Conservation (phyloP, 35 echinoderm and acorn worm genomes). For the Patiria miniata region DNA sequence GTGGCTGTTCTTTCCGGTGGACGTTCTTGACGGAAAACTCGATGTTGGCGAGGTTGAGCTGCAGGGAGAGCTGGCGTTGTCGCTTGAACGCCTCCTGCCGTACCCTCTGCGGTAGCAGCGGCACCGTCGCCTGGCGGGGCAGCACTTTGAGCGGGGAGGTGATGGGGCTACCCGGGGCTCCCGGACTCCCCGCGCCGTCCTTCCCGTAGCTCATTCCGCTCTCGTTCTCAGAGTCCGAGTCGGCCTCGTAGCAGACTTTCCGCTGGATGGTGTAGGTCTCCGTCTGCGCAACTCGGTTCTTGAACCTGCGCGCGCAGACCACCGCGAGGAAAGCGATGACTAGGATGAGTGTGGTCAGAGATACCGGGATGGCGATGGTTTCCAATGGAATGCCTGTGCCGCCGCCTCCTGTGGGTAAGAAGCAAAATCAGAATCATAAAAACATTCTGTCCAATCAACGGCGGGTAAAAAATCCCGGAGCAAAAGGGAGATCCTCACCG, state of each 20-base stretch:
- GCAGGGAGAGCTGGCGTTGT: conserved; percentile 87
- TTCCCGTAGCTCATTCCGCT: conserved; percentile 69
- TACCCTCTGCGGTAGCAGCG: conserved; percentile 72
- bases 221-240: conserved; percentile 86
- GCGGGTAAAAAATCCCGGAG: too few species aligned
- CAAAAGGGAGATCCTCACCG: too few species aligned
- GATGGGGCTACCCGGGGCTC: conserved; percentile 43
- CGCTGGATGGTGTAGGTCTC: conserved; percentile 73
- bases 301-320: conserved; percentile 59
- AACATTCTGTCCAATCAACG: too few species aligned
- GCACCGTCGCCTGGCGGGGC: conserved; percentile 88
- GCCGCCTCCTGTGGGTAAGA: neutral
- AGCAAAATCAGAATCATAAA: neutral
- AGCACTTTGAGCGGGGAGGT: conserved; percentile 60
- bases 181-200: conserved; percentile 34
- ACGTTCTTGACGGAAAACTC: conserved; percentile 92
- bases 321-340: conserved; percentile 73
- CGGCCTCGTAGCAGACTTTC: conserved; percentile 73
- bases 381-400: conserved; percentile 46
- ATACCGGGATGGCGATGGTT: conserved; percentile 78
- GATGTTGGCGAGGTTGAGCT: conserved; percentile 87
- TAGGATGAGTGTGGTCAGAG: conserved; percentile 58
- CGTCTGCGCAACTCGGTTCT: conserved; percentile 26
- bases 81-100: conserved; percentile 86
- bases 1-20: conserved; percentile 66